Conservation (phyloP, 2,113 vertebrate species). For the Amphiprion ocellaris region DNA sequence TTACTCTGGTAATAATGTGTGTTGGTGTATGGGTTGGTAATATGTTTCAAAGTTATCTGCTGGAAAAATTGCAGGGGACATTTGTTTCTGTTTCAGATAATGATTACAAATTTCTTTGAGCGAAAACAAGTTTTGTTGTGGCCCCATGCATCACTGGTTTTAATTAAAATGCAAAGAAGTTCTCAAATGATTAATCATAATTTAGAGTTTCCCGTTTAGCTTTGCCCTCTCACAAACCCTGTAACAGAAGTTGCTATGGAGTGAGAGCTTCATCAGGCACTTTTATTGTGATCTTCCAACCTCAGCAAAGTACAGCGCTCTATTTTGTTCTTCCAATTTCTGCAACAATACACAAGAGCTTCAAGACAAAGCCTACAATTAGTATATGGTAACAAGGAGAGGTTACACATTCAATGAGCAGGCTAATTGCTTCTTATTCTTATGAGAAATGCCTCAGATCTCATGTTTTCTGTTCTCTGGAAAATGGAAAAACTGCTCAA, state of each 20-base stretch:
- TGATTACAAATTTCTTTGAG: conserved; percentile 49
- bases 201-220: conserved; percentile 37
- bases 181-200: conserved; percentile 59
- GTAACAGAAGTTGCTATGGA: conserved; percentile 16
- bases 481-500: conserved; percentile 8
- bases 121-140: conserved; percentile 49
- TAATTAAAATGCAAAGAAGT: conserved; percentile 67
- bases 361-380: conserved; percentile 47
- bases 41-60: conserved; percentile 36
- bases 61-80: conserved; percentile 15
- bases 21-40: conserved; percentile 1
- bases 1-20: not conserved
- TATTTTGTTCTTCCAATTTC: conserved; percentile 46
- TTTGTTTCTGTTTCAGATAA: conserved; percentile 47
- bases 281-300: conserved; percentile 28
- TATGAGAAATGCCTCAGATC: conserved; percentile 23
- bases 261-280: conserved; percentile 21
- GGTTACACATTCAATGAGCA: conserved; percentile 41
- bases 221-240: conserved; percentile 31
- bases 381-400: conserved; percentile 47
- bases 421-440: conserved; percentile 58
- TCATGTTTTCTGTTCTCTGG: conserved; percentile 5
- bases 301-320: not conserved
- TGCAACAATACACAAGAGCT: conserved; percentile 45
- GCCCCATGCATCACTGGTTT: conserved; percentile 56